These are phyloP conservation scores for Protophormia terraenovae DNA, from an alignment of 2,888 invertebrate species.

Conservation along the genomic window DNA sequence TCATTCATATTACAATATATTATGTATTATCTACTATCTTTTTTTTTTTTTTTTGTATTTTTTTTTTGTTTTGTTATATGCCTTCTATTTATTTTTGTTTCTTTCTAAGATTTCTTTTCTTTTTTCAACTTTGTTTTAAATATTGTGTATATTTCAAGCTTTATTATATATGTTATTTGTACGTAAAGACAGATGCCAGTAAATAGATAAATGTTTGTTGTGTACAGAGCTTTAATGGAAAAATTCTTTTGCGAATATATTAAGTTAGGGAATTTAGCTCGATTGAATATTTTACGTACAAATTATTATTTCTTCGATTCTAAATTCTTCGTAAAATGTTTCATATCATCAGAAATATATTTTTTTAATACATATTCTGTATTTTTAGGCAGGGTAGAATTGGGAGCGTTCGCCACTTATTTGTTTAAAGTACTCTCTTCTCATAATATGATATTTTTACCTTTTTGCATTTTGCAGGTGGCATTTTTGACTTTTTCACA, in stretches of 20 bases:
- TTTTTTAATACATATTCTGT: too few species aligned
- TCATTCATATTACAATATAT: slow-evolving; percentile 47
- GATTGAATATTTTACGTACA: too few species aligned
- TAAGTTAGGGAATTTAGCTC: too few species aligned
- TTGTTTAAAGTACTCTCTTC: too few species aligned
- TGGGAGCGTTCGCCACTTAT: too few species aligned
- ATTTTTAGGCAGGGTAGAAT: too few species aligned
- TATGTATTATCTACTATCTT: slow-evolving; percentile 27
- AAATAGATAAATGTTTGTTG: background rate
- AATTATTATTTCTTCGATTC: too few species aligned
- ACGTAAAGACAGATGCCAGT: background rate
- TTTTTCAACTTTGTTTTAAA: background rate
- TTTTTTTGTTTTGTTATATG: background rate
- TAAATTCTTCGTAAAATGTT: too few species aligned
- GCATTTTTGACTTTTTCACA: too few species aligned
- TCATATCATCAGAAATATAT: too few species aligned
- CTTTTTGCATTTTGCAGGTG: too few species aligned
- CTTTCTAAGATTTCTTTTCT: background rate
- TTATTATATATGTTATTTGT: background rate
- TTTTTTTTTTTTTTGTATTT: background rate
- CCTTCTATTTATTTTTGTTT: background rate
- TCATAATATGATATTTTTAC: too few species aligned
- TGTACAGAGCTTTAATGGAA: background rate
- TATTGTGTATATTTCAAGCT: background rate
- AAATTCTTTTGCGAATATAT: background rate